Percentiles rank a stretch among this genome's conserved stretches.
These are phyloP conservation scores for Nematopogon swammerdamellus DNA, from an alignment of 2,888 invertebrate species.

Conservation along the genomic window DNA sequence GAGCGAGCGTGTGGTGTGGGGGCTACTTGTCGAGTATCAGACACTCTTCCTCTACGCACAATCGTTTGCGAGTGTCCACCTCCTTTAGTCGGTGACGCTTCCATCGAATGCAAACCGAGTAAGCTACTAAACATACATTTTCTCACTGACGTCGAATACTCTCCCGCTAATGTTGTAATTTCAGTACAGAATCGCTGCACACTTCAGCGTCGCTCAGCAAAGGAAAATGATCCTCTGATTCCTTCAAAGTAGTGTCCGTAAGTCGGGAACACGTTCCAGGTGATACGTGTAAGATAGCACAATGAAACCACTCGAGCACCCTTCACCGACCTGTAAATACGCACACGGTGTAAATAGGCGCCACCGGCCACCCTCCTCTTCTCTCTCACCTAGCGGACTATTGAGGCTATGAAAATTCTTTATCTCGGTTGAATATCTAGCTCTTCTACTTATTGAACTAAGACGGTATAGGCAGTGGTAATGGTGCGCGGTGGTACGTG, in stretches of 20 bases:
- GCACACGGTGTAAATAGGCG: neutral
- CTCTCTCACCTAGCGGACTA: neutral
- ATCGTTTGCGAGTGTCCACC: slow-evolving; percentile 84
- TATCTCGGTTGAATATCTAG: no score
- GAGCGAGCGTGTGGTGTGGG: slow-evolving; percentile 77
- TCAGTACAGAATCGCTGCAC: neutral
- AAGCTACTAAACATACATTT: slow-evolving; percentile 28
- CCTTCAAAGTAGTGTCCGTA: no score
- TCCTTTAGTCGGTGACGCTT: slow-evolving; percentile 83
- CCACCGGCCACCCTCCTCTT: neutral
- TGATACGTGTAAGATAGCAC: neutral
- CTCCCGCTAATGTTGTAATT: neutral
- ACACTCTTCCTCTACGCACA: slow-evolving; percentile 81
- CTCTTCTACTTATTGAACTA: no score
- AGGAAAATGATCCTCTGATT: no score
- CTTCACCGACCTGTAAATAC: neutral
- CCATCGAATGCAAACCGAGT: slow-evolving; percentile 79
- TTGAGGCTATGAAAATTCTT: no score
- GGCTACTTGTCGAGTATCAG: slow-evolving; percentile 80
- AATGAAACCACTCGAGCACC: neutral
- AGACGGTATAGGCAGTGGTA: no score
- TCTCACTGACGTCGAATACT: no score
- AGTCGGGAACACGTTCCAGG: neutral
- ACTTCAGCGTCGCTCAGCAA: no score
- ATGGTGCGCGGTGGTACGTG: no score